phyloP scores from a whole-genome alignment of 2,888 invertebrate genomes.

The Netelia fuscicornis region DNA sequence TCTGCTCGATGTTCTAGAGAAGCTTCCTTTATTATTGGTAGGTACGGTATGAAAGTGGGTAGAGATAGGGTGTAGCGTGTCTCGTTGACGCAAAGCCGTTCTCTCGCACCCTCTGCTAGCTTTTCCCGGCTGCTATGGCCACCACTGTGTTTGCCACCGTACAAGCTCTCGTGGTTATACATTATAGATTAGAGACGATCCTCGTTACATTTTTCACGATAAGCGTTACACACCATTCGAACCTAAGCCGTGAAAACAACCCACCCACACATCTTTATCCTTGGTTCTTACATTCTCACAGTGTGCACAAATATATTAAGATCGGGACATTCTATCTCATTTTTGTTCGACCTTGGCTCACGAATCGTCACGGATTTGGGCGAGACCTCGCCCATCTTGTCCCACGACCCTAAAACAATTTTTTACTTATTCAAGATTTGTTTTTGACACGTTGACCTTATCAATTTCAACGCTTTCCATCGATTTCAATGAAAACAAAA shows the following conservation, averaged over 20 bases:
- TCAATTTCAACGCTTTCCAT: no score
- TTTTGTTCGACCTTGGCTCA: no score
- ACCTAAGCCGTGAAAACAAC: constrained; percentile 26
- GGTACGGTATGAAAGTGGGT: neutral
- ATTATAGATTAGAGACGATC: constrained; percentile 65
- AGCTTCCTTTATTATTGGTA: constrained; percentile 42
- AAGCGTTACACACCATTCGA: constrained; percentile 57
- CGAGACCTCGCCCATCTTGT: no score
- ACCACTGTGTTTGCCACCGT: constrained; percentile 20
- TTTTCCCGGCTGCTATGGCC: constrained; percentile 10
- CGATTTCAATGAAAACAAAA: no score
- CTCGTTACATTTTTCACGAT: constrained; percentile 67
- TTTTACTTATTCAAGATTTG: no score
- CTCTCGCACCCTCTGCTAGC: constrained; percentile 27
- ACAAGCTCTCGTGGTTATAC: constrained; percentile 44
- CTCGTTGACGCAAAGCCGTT: constrained; percentile 56
- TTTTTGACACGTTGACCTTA: no score
- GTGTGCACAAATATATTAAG: neutral
- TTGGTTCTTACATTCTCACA: constrained; percentile 12
- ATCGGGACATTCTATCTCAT: no score
- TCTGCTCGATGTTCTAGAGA: neutral
- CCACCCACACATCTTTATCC: neutral
- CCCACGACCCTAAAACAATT: no score
- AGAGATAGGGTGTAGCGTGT: constrained; percentile 38
- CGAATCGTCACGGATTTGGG: no score